Evolutionary conservation across 2,888 invertebrate species (phyloP).

Genomic region (Hirudinaria manillensis): DNA sequence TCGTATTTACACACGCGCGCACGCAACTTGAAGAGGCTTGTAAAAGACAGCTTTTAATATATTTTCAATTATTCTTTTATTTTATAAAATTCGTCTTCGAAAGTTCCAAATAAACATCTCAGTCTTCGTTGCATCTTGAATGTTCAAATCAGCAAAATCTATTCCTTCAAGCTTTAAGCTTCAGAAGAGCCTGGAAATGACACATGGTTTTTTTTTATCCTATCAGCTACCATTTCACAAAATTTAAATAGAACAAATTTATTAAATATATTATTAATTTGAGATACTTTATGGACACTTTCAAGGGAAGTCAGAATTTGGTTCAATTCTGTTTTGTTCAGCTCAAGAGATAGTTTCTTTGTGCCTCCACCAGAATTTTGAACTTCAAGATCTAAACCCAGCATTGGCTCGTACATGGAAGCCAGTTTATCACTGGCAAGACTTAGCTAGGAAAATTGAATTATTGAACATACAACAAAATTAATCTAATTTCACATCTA

Average conservation of each 20-base stretch:
- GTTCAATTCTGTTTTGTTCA: neutral
- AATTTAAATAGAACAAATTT: no score
- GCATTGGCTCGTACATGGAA: slow-evolving; percentile 11
- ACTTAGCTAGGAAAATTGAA: neutral
- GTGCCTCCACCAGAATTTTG: neutral
- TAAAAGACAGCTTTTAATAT: neutral
- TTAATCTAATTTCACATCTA: neutral
- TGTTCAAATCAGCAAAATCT: no score
- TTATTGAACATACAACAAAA: neutral
- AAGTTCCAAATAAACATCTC: neutral
- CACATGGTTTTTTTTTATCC: no score
- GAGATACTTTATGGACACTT: neutral
- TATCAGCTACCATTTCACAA: neutral
- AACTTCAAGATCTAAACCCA: neutral
- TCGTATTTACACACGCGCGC: neutral
- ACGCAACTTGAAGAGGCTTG: neutral
- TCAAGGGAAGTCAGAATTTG: slow-evolving; percentile 2
- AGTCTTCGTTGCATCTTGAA: neutral
- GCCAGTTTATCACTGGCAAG: slow-evolving; percentile 14
- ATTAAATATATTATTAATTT: no score
- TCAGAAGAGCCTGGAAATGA: neutral
- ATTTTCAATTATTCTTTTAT: no score
- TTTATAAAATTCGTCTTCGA: neutral
- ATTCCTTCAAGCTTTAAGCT: neutral
- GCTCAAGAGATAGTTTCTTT: neutral